Percentiles rank a stretch among this genome's conserved stretches.
phyloP scores from a whole-genome alignment of 2,888 invertebrate genomes.

The Cheilosia urbana region DNA sequence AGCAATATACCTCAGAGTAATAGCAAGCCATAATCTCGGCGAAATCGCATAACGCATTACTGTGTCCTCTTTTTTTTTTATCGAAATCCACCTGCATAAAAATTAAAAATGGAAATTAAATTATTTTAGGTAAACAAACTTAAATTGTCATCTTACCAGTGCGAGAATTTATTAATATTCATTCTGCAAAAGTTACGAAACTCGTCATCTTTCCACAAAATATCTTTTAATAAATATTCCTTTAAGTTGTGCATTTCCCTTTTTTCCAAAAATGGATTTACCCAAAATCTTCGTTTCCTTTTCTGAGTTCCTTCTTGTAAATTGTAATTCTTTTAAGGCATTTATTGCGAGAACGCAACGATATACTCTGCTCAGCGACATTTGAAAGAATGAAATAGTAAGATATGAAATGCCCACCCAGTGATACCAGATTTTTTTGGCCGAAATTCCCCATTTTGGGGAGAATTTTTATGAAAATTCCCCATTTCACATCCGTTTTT shows the following conservation, averaged over 20 bases:
- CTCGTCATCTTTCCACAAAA: constrained; percentile 23
- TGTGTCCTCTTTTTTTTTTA: constrained; percentile 20
- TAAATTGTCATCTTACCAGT: constrained; percentile 9
- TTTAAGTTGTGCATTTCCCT: too few relatives aligned
- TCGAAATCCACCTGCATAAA: background rate
- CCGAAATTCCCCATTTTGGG: too few relatives aligned
- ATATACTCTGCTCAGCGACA: too few relatives aligned
- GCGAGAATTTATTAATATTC: constrained; percentile 11
- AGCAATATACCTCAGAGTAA: too few relatives aligned
- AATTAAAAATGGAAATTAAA: background rate
- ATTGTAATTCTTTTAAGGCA: background rate
- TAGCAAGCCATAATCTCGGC: too few relatives aligned
- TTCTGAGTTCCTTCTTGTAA: background rate
- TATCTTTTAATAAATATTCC: constrained; percentile 17
- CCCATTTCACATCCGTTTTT: too few relatives aligned
- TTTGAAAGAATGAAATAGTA: background rate
- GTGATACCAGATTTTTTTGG: too few relatives aligned
- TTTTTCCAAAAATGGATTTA: too few relatives aligned
- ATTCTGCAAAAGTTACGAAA: constrained; percentile 4
- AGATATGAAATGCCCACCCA: too few relatives aligned
- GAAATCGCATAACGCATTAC: too few relatives aligned
- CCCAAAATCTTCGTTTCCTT: too few relatives aligned
- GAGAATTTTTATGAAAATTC: too few relatives aligned
- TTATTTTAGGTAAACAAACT: background rate
- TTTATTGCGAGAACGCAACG: background rate